Base-by-base conservation (phyloP, 2,888 invertebrate genomes). In the Drosophila leonis region DNA sequence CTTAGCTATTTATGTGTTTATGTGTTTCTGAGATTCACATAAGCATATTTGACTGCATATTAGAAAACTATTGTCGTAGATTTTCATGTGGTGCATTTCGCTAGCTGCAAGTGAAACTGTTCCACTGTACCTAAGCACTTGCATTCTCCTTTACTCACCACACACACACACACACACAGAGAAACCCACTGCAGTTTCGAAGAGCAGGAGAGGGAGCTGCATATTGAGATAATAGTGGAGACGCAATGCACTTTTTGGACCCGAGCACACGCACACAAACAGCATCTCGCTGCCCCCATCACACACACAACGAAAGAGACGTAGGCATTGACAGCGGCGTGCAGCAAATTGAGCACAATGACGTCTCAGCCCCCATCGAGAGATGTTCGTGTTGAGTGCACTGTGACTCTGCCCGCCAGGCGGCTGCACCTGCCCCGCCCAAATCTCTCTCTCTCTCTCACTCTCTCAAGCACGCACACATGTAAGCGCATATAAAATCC, bases 281-380 rank as follows among this genome's bases (percentile, higher is more conserved):
- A 59, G 54, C 73, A 69, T 48, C 71, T 35, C 29, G 55, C 61
- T 77, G 75, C 75, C 82, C 82, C 87, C 75, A 78, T 62, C 72
- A 67, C 78, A 72, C 87, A 84, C 59, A 82, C 76, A 71, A 48
- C 67, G 76, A 78, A 68, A 80, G 69, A 79, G 78, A 89, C 81
- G 88, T 83, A 88, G 81, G 74, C 80, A 78, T 65, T 64, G 70
- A 78, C 62, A 71, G 57, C 83, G 83, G 83, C 83, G 78, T 86
- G 70, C 75, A 79, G 75, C 73, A 88, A 90, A 62, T 66, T 60
- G 75, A 88, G 90, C 78, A 67, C 72, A 72, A 29, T 68, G 74
- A 64, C 52, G 76, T 61, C 37, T 24, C 68, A 44, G 65, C 41
- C 55, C 64, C 62, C 63, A 39, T 24, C 24, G 61, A 48, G 72